Conservation (phyloP, 1,140 invertebrate species). For the Eufriesea mexicana region DNA sequence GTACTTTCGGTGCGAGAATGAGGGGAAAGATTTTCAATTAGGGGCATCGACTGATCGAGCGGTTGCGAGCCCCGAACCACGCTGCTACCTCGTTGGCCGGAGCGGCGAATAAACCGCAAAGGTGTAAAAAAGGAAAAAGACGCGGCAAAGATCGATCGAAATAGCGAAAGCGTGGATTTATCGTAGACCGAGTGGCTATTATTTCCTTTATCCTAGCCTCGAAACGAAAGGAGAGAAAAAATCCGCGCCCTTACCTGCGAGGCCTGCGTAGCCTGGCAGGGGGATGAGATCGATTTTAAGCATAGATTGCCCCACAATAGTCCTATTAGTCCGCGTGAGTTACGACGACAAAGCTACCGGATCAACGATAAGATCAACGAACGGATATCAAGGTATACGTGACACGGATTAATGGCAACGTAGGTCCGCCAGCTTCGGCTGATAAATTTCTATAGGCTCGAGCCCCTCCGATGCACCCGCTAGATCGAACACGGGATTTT, state of each 20-base stretch:
- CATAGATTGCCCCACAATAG: slow-evolving; percentile 10
- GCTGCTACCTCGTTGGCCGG: neutral
- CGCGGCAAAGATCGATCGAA: too few species aligned
- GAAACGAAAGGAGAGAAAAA: neutral
- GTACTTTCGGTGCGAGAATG: neutral
- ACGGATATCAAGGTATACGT: slow-evolving; percentile 32
- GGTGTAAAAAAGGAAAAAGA: too few species aligned
- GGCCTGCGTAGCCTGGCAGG: neutral
- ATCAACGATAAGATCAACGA: slow-evolving; percentile 48
- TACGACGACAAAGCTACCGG: slow-evolving; percentile 39
- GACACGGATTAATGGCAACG: slow-evolving; percentile 21
- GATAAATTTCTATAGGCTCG: slow-evolving; percentile 59
- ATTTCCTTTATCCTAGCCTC: too few species aligned
- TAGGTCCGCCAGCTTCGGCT: neutral
- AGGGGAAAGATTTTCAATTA: neutral
- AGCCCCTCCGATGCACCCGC: slow-evolving; percentile 21
- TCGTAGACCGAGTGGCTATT: too few species aligned
- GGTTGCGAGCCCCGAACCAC: neutral
- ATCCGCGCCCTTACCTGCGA: neutral
- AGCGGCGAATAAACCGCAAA: neutral
- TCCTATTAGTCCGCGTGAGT: slow-evolving; percentile 41
- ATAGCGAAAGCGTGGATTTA: too few species aligned
- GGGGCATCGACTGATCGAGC: neutral
- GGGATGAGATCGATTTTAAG: slow-evolving; percentile 6
- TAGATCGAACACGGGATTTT: slow-evolving; percentile 35